Base-by-base conservation (phyloP, 2,888 invertebrate species). In the Julus scandinavius region DNA sequence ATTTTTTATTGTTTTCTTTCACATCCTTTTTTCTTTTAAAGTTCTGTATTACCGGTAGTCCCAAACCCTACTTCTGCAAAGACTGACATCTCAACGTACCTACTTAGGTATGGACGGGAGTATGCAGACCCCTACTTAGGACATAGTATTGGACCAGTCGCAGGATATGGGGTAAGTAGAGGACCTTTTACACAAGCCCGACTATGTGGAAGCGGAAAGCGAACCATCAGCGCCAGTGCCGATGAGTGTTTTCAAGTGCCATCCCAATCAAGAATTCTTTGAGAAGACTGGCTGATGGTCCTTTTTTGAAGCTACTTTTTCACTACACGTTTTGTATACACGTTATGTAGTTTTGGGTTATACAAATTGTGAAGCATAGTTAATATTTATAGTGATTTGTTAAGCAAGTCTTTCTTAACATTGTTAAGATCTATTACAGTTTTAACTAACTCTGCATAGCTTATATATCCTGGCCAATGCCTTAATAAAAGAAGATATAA, bases 61-160 rank as follows among this genome's bases (percentile, higher is more conserved):
- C 89, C 89, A 88, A 89, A 89, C 88, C 89, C 89, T 87, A 89
- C 87, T 89, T 87, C 89, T 86, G 88, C 89, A 89, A 89, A 89
- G 89, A 89, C 89, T 89, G 89, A 90, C 90, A 89, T 90, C 90
- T 90, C 90, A 90, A 89, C 90, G 89, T 90, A 90, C 90, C 90
- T 90, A 90, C 90, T 88, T 93, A 96, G 96, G 91, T 97, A 97
- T 92, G 97, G 97, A 91, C 95, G 97, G 92, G 97, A 97, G 89
- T 91, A 91, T 92, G 96, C 97, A 91, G 98, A 98, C 93, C 97
- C 98, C 89, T 98, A 98, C 93, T 94, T 98, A 92, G 97, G 93
- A 90, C 98, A 98, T 94, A 96, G 97, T 91, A 98, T 98, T 93
- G 98, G 98, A 92, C 98, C 98, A 91, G 96, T 98, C 91, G 96